These are phyloP conservation scores for Drosophila rellima DNA, from an alignment of 2,888 invertebrate genomes.

Conservation along the genomic window DNA sequence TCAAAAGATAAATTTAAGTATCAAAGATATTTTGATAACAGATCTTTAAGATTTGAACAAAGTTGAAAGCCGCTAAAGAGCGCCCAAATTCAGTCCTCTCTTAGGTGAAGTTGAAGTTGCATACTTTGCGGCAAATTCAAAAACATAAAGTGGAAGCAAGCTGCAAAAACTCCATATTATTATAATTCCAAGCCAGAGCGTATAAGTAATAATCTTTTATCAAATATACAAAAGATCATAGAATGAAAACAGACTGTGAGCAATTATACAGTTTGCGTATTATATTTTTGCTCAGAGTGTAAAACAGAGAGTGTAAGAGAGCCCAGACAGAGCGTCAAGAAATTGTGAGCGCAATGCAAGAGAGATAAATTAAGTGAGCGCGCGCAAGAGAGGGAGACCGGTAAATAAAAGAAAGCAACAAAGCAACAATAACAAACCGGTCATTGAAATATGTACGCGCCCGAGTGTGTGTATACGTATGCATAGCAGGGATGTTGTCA, in stretches of 20 bases:
- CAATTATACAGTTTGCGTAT: background rate
- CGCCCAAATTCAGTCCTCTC: background rate
- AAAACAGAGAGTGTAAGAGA: conserved; percentile 6
- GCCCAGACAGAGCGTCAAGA: conserved; percentile 26
- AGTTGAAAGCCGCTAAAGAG: background rate
- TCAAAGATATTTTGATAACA: background rate
- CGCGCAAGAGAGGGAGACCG: conserved; percentile 50
- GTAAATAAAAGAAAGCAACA: conserved; percentile 52
- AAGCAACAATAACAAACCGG: conserved; percentile 56
- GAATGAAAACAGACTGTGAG: background rate
- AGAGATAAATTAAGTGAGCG: conserved; percentile 10
- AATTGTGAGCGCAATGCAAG: conserved; percentile 10
- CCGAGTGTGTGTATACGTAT: conserved; percentile 4
- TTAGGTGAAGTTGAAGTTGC: conserved; percentile 5
- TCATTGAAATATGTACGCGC: conserved; percentile 25
- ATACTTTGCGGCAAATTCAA: conserved; percentile 25
- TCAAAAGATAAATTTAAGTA: background rate
- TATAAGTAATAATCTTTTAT: background rate
- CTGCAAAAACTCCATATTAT: background rate
- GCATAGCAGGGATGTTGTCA: conserved; percentile 17
- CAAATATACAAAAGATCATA: background rate
- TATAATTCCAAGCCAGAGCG: background rate
- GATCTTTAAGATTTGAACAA: background rate
- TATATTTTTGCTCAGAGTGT: conserved; percentile 28
- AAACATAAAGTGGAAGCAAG: background rate